Evolutionary conservation across 1,140 invertebrate species (phyloP).

Genomic region (Drosophila orosa): DNA sequence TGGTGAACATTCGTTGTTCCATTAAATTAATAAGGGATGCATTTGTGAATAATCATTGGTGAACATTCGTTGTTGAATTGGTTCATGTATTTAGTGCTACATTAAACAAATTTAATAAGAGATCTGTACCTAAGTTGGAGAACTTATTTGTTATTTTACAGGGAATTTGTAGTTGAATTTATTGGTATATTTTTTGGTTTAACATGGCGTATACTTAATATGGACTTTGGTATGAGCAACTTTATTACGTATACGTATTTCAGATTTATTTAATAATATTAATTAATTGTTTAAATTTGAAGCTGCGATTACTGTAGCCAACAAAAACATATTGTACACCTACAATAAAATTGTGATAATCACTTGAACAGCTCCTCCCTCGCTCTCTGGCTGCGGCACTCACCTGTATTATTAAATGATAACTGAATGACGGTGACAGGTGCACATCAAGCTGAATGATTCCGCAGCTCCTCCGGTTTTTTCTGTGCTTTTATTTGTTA

Average conservation of each 20-base stretch:
- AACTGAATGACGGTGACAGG: constrained; percentile 42
- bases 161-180: neutral
- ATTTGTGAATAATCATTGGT: neutral
- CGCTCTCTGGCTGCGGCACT: constrained; percentile 7
- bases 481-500: constrained; percentile 3
- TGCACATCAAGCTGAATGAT: constrained; percentile 20
- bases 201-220: constrained; percentile 1
- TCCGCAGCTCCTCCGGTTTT: constrained; percentile 2
- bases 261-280: neutral
- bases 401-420: constrained; percentile 46
- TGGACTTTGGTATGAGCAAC: too few relatives aligned
- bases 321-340: neutral
- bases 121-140: too few relatives aligned
- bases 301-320: constrained; percentile 10
- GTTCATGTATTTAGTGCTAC: neutral
- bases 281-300: neutral
- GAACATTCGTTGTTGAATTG: neutral
- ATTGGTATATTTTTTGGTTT: neutral
- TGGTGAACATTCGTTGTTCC: neutral
- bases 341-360: constrained; percentile 33
- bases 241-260: constrained; percentile 8
- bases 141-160: neutral
- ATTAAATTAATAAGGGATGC: neutral
- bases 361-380: constrained; percentile 11
- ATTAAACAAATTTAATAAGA: too few relatives aligned